These are phyloP conservation scores for Saguinus imperator DNA, from an alignment of 2,113 vertebrate species.

Conservation along the genomic window DNA sequence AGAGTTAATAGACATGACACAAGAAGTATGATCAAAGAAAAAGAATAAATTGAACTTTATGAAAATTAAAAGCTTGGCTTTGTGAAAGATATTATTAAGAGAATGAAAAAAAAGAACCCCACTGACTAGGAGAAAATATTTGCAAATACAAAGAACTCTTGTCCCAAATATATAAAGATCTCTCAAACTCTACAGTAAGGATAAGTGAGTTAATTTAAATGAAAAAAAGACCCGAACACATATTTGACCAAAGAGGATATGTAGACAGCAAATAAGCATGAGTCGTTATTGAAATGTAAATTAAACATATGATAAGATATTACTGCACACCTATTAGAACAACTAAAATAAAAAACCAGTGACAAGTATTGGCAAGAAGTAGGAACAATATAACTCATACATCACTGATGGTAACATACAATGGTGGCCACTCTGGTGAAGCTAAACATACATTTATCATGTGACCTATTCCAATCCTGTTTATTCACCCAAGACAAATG, in stretches of 20 bases:
- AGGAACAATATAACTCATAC: neutral
- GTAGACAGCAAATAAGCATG: neutral
- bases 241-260: neutral
- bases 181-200: neutral
- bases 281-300: neutral
- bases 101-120: neutral
- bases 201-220: neutral
- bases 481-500: neutral
- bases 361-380: neutral
- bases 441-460: neutral
- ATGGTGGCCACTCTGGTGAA: neutral
- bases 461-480: neutral
- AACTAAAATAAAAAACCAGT: neutral
- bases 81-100: neutral
- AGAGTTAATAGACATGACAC: neutral
- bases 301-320: too few species aligned
- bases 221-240: neutral
- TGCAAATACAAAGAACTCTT: neutral
- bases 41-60: neutral
- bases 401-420: neutral
- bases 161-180: neutral
- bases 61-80: slow-evolving; percentile 7
- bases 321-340: neutral
- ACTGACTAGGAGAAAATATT: neutral
- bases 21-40: neutral